phyloP scores from a whole-genome alignment of 1,140 invertebrate species.

The Tetramorium simillimum region DNA sequence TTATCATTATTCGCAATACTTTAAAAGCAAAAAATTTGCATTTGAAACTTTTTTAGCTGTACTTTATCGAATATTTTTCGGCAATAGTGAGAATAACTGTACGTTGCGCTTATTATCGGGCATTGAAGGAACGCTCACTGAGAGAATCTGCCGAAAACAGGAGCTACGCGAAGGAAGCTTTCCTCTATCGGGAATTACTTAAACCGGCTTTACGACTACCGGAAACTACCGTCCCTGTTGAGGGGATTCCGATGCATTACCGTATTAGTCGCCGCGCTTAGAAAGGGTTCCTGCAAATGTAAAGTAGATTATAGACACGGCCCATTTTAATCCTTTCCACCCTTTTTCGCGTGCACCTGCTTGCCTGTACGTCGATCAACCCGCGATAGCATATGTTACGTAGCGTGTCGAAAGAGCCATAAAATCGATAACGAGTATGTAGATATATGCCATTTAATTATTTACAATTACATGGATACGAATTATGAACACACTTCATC shows the following conservation, averaged over 20 bases:
- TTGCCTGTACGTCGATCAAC: slow-evolving; percentile 32
- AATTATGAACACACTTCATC: slow-evolving; percentile 15
- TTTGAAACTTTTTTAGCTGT: not conserved
- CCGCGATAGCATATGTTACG: not conserved
- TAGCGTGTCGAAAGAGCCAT: not conserved
- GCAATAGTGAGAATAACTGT: not conserved
- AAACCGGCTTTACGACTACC: slow-evolving; percentile 84
- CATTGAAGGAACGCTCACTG: slow-evolving; percentile 19
- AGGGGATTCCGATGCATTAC: slow-evolving; percentile 84
- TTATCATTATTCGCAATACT: not conserved
- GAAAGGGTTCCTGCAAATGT: slow-evolving; percentile 83
- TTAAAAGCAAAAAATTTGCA: not conserved
- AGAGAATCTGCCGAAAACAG: slow-evolving; percentile 48
- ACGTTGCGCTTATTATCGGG: slow-evolving; percentile 19
- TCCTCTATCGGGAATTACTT: slow-evolving; percentile 84
- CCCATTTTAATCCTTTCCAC: slow-evolving; percentile 79
- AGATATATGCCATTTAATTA: not conserved
- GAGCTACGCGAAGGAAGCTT: slow-evolving; percentile 70
- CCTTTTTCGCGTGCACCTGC: slow-evolving; percentile 61
- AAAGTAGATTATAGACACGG: slow-evolving; percentile 82
- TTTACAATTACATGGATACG: not conserved
- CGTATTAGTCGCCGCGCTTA: slow-evolving; percentile 84
- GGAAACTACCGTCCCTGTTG: slow-evolving; percentile 80
- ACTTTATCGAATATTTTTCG: slow-evolving; percentile 12
- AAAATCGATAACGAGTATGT: slow-evolving; percentile 13